Conservation (phyloP, 2,888 invertebrate genomes). For the Dicycla oo region DNA sequence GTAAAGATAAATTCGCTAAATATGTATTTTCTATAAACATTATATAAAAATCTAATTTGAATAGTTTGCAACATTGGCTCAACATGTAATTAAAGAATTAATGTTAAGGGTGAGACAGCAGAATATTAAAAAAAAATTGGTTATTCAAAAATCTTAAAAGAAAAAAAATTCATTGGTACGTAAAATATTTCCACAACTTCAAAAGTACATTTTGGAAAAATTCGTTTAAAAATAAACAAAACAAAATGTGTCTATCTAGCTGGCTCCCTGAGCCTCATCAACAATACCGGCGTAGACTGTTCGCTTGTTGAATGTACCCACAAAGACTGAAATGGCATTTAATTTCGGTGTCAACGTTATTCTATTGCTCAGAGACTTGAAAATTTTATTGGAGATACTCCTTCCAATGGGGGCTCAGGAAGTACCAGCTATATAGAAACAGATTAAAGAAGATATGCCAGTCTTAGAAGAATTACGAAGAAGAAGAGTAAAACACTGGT, state of each 20-base stretch:
- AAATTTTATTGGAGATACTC: background rate
- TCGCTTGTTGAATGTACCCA: background rate
- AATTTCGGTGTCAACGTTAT: background rate
- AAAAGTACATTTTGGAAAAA: slow-evolving; percentile 20
- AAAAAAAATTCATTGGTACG: slow-evolving; percentile 1
- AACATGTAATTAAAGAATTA: background rate
- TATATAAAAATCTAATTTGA: slow-evolving; percentile 41
- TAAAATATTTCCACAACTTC: slow-evolving; percentile 6
- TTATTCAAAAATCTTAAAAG: background rate
- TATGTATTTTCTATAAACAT: slow-evolving; percentile 32
- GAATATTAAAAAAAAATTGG: slow-evolving; percentile 8
- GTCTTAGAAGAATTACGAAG: background rate
- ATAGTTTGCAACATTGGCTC: slow-evolving; percentile 20
- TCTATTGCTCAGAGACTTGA: background rate
- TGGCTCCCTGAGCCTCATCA: background rate
- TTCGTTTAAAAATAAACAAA: background rate
- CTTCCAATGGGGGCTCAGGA: background rate
- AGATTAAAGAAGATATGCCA: background rate
- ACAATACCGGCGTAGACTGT: background rate
- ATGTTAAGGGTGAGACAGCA: background rate
- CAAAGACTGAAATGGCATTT: background rate
- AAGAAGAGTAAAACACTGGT: slow-evolving; percentile 22
- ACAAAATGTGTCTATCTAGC: background rate
- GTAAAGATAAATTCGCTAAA: slow-evolving; percentile 32
- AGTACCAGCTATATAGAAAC: background rate